A percentile compares a stretch with the other conserved stretches of the same genome.
These are phyloP conservation scores for Drosophila subpulchrella DNA, from an alignment of 1,140 invertebrate genomes.

Conservation along the genomic window DNA sequence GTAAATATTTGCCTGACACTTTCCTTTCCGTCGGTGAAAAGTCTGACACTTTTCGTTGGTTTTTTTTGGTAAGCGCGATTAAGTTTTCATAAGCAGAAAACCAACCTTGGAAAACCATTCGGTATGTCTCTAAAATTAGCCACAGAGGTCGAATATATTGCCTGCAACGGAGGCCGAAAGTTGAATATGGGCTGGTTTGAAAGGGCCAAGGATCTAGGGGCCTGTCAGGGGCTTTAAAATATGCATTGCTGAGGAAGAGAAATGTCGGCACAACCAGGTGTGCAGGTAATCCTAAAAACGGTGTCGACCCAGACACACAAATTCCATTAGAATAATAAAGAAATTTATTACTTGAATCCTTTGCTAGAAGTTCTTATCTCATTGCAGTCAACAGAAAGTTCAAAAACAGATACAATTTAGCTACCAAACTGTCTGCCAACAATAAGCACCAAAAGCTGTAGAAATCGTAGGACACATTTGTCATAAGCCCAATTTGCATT, in stretches of 20 bases:
- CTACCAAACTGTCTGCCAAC: conserved; percentile 1
- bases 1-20: conserved; percentile 1
- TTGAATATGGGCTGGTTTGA: not conserved
- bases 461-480: conserved; percentile 8
- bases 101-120: conserved; percentile 21
- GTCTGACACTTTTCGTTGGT: conserved; percentile 10
- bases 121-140: conserved; percentile 31
- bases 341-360: conserved; percentile 1
- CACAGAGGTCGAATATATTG: conserved; percentile 20
- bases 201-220: not conserved
- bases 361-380: not conserved
- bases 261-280: conserved; percentile 17
- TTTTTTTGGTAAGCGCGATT: conserved; percentile 15
- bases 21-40: conserved; percentile 13
- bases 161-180: conserved; percentile 17
- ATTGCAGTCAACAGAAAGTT: not conserved
- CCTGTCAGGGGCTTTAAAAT: conserved; percentile 20
- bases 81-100: conserved; percentile 33
- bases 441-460: not conserved
- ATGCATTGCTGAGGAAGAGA: conserved; percentile 18
- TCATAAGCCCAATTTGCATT: conserved; percentile 21
- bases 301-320: conserved; percentile 2
- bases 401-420: not conserved
- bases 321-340: not conserved
- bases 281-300: not conserved